Evolutionary conservation across 2,113 vertebrate genomes (phyloP), one percentile per base, ranked within the genome.

Genomic region (Urocitellus parryii): DNA sequence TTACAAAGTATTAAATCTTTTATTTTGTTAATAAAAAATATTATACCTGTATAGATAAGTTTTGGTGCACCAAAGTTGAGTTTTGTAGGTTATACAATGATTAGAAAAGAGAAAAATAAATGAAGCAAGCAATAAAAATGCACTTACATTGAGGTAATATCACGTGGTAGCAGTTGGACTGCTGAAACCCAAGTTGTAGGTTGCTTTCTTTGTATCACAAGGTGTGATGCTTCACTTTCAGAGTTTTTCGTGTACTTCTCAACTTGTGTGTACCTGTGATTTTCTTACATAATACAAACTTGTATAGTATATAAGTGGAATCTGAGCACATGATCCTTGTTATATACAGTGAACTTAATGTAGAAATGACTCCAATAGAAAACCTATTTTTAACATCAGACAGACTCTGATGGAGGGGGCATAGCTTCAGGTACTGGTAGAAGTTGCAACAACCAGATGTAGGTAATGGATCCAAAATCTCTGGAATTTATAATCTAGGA

Each of bases 21-120:
- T 65, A 8, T 32, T 74, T 93, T 91, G 4, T 92, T 29, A 96
- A 42, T 63, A 87, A 74, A 88, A n/a, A 76, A 45, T 37, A n/a
- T 51, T n/a, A 27, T 25, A 16, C 16, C 3, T 78, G 67, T 91
- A 58, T 37, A 53, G 14, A 78, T 85, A 2, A 68, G 8, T 73
- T 39, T 82, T 10, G 76, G 13, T 29, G n/a, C 1, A 56, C 2
- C 29, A 76, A 53, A 73, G 7, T 84, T 83, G 94, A 87, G 8
- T 37, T 12, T 84, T 32, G 0, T 86, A 73, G 8, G 20, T 27
- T 53, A 65, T 32, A 67, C 14, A 77, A 29, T 93, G 24, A 91
- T 65, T 78, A 77, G 11, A 82, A 93, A 93, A 51, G 70, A 8
- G 4, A 63, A 51, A 51, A 51, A 51, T 39, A 34, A 39, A 72